phyloP scores from a whole-genome alignment of 1,140 invertebrate species.

The Trinorchestia longiramus region DNA sequence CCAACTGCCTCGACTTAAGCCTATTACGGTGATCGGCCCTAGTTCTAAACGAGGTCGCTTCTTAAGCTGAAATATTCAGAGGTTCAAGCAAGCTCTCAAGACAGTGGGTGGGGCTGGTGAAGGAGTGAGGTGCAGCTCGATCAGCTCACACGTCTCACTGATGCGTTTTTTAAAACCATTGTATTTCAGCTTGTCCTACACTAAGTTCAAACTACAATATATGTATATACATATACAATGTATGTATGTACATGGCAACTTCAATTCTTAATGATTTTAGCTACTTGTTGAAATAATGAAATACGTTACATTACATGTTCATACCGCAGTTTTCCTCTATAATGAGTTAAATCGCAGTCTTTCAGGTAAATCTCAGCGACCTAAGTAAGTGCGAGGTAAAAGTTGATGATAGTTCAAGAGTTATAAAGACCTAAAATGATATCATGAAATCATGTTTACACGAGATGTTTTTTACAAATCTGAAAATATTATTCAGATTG shows the following conservation, averaged over 20 bases:
- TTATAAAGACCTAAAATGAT: background rate
- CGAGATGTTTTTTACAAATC: background rate
- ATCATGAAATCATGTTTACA: background rate
- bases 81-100: background rate
- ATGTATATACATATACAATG: no score
- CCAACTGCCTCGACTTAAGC: background rate
- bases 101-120: background rate
- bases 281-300: no score
- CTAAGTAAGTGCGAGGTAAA: background rate
- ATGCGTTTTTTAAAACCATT: background rate
- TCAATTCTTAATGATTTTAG: no score
- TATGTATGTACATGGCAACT: no score
- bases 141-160: background rate
- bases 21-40: slow-evolving; percentile 11
- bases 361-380: background rate
- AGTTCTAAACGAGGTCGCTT: background rate
- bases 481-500: background rate
- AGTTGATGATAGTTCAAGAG: background rate
- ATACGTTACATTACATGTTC: no score
- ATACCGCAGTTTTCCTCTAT: no score
- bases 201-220: no score
- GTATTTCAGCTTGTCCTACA: no score
- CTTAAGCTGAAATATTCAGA: slow-evolving; percentile 25
- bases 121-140: background rate
- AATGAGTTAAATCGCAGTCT: no score